Conservation (phyloP, 1,140 invertebrate species). For the Drosophila arawakana region DNA sequence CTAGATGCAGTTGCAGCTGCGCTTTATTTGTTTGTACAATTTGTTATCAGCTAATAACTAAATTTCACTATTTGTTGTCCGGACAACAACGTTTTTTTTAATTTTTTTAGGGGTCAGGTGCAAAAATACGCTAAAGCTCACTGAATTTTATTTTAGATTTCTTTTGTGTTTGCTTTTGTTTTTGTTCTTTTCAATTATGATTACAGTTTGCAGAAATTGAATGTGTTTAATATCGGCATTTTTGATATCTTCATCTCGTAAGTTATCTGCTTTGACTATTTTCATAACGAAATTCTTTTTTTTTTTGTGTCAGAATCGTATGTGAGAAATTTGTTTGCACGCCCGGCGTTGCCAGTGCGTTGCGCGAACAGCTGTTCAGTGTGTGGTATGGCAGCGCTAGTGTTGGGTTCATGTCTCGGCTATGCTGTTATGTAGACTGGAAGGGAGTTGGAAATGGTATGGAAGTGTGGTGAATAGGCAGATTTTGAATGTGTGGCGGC, state of each 20-base stretch:
- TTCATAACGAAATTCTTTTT: conserved; percentile 1
- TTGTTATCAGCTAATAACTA: conserved; percentile 48
- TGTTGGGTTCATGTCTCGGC: conserved; percentile 3
- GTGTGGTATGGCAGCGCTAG: conserved; percentile 1
- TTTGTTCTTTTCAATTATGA: neutral
- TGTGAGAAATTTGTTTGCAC: neutral
- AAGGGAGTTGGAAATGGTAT: neutral
- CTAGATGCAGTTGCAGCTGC: conserved; percentile 4
- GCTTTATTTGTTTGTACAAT: conserved; percentile 33
- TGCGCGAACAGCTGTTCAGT: neutral
- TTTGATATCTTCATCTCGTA: conserved; percentile 15
- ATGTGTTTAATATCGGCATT: neutral
- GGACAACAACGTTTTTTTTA: neutral
- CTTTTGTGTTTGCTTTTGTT: neutral
- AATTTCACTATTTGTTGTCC: neutral
- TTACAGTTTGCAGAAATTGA: neutral
- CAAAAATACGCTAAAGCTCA: neutral
- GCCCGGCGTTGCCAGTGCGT: neutral
- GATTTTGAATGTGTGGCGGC: conserved; percentile 17
- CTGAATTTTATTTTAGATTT: too few relatives aligned
- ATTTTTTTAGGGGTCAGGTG: neutral
- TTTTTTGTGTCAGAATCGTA: conserved; percentile 1
- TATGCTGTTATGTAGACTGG: conserved; percentile 31
- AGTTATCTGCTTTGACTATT: conserved; percentile 7
- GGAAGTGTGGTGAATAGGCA: neutral